A percentile compares a stretch with the other conserved stretches of the same genome.
These are phyloP conservation scores for Poeciliopsis paucimaculata DNA, from an alignment of 2,797 vertebrate species.

Conservation along the genomic window DNA sequence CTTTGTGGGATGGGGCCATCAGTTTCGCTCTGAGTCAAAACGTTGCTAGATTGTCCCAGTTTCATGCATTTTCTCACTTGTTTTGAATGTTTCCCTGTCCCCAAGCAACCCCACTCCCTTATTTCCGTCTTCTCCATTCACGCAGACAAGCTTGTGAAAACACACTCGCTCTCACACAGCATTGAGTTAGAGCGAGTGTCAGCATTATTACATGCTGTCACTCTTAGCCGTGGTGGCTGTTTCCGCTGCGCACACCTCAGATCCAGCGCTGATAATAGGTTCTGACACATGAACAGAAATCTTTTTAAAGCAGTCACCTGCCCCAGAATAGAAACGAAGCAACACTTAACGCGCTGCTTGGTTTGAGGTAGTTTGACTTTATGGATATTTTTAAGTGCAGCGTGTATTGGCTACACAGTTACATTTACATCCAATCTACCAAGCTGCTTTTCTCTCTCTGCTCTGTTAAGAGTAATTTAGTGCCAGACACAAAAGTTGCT, in stretches of 20 bases:
- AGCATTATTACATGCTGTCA: conserved; percentile 3
- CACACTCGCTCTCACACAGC: conserved; percentile 1
- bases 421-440: background rate
- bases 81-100: conserved; percentile 37
- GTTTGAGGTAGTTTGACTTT: conserved; percentile 15
- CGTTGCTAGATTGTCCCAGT: conserved; percentile 11
- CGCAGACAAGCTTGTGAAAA: background rate
- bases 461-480: conserved; percentile 46
- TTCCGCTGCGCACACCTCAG: conserved; percentile 44
- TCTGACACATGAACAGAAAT: conserved; percentile 50
- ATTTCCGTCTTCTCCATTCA: conserved; percentile 35
- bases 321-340: conserved; percentile 33
- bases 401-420: background rate
- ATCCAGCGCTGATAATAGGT: conserved; percentile 43
- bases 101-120: conserved; percentile 34
- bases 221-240: conserved; percentile 49
- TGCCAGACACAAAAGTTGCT: conserved; percentile 30
- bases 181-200: too few species aligned
- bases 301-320: conserved; percentile 45
- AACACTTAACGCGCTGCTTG: background rate
- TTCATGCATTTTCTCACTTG: conserved; percentile 11
- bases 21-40: conserved; percentile 11
- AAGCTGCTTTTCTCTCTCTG: conserved; percentile 24
- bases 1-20: background rate
- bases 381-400: background rate